Base-by-base conservation (phyloP, 2,888 invertebrate genomes). In the Dinocampus coccinellae region DNA sequence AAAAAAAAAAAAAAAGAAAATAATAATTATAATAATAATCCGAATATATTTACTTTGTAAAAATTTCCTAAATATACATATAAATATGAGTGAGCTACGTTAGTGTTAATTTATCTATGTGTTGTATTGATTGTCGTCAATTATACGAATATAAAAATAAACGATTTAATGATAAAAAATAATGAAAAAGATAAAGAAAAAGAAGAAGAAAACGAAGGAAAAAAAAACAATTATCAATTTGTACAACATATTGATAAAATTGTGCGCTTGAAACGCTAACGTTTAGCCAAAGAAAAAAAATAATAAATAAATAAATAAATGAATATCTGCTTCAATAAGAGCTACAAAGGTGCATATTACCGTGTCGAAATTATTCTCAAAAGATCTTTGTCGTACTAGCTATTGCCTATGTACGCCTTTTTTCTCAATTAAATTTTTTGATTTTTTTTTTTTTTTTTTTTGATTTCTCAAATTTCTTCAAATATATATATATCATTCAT, bases 331-430 rank as follows among this genome's bases (percentile, higher is more conserved):
- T 84, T 79, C 81, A 79, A 78, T 78, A 76, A 78, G 66, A 60
- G 68, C 77, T 82, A 81, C 83, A 81, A 81, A 83, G 81, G 80
- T 80, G 80, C 82, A 83, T 82, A 83, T 82, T 83, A 83, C 80
- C 80, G 81, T 81, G 79, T 80, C 74, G 77, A 72, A 80, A 69
- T 76, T 77, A 73, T 81, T 81, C 77, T 81, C n/a, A 57, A 64
- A 64, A 42, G 80, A 74, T 85, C 76, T 78, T 82, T 86, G 85
- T 86, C 83, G 84, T 86, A 85, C 79, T 81, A 84, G 85, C 85
- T 85, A 85, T 75, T 79, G 81, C 84, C 80, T n/a, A 80, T 84
- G 81, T 84, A 83, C 82, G 82, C 81, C 81, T 84, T 79, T 74
- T 71, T 29, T 29, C 7, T 77, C 77, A 75, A 76, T 70, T 70